A percentile compares a stretch with the other conserved stretches of the same genome.
phyloP scores from a whole-genome alignment of 64 coral and sea anemone genomes.

The Trachythela sp. region DNA sequence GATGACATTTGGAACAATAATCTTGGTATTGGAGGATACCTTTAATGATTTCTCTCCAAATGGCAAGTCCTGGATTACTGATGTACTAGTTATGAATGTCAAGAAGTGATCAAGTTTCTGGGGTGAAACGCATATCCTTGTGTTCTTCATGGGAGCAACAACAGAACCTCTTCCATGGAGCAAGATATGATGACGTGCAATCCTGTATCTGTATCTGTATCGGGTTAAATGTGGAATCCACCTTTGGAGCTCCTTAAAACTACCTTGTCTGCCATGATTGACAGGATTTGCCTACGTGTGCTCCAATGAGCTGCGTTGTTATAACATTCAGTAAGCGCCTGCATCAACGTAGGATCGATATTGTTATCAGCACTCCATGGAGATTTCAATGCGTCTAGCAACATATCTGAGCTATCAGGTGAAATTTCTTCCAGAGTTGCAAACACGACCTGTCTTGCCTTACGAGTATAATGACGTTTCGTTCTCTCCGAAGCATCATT shows the following conservation, averaged over 20 bases:
- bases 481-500: neutral
- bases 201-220: constrained; percentile 56
- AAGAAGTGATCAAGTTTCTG: no score
- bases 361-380: no score
- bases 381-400: no score
- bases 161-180: no score
- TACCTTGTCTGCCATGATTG: constrained; percentile 50
- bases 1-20: constrained; percentile 52
- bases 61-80: constrained; percentile 53
- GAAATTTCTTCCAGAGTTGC: constrained; percentile 50
- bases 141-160: no score
- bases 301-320: no score
- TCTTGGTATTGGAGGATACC: constrained; percentile 40
- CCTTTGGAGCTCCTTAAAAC: constrained; percentile 43
- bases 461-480: constrained; percentile 47
- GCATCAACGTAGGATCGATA: no score
- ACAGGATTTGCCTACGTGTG: no score
- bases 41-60: constrained; percentile 51
- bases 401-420: constrained; percentile 35
- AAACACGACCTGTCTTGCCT: constrained; percentile 36
- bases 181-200: constrained; percentile 57
- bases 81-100: constrained; percentile 48
- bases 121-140: no score
- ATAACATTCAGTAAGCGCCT: no score
- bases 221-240: constrained; percentile 49